These are phyloP conservation scores for Carcinoscorpius rotundicauda DNA, from an alignment of 1,140 invertebrate species.

Conservation along the genomic window DNA sequence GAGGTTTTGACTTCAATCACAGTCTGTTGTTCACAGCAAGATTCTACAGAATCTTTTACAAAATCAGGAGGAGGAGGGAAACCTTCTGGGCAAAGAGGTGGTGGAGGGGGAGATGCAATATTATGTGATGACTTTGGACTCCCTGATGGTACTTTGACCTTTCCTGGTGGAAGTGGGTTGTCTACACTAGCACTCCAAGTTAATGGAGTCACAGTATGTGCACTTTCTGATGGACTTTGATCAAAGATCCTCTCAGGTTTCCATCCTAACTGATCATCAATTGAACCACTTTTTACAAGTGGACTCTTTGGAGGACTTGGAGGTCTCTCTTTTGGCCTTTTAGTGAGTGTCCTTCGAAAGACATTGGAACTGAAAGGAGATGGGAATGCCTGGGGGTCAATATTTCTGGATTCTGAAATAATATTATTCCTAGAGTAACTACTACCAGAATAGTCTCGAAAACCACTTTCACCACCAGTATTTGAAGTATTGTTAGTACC, in stretches of 20 bases:
- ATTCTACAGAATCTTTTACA: no score
- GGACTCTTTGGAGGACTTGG: constrained; percentile 18
- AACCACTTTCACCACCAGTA: background rate
- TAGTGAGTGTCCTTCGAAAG: constrained; percentile 18
- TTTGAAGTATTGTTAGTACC: constrained; percentile 8
- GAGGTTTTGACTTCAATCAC: background rate
- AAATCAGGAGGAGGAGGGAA: background rate
- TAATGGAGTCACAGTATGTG: background rate
- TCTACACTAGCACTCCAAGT: background rate
- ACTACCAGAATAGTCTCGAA: constrained; percentile 15
- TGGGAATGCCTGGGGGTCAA: constrained; percentile 14
- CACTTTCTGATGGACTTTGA: constrained; percentile 9
- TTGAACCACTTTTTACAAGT: constrained; percentile 23
- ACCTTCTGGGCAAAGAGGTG: background rate
- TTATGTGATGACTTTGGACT: background rate
- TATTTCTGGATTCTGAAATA: background rate
- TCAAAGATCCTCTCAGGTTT: constrained; percentile 12
- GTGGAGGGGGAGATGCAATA: background rate
- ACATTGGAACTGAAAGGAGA: constrained; percentile 21
- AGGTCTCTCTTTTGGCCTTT: constrained; percentile 18
- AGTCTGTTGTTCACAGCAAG: background rate
- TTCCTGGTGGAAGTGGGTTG: background rate
- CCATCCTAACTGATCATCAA: constrained; percentile 20
- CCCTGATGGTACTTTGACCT: background rate
- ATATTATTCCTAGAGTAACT: background rate